A percentile compares a stretch with the other conserved stretches of the same genome.
These are phyloP conservation scores for Pipistrellus nathusii DNA, from an alignment of 2,797 vertebrate genomes.

Conservation along the genomic window DNA sequence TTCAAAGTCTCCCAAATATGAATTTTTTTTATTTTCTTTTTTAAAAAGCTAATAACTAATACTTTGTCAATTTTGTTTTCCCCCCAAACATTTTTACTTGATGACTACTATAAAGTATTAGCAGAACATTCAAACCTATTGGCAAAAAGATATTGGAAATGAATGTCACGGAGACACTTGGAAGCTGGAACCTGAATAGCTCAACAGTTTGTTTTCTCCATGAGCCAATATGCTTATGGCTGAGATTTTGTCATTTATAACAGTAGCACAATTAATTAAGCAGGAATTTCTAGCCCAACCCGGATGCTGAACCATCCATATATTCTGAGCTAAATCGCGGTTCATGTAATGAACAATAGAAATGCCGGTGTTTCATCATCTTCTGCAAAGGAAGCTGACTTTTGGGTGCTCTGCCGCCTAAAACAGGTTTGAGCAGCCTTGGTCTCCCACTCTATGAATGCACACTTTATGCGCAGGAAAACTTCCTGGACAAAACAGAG, in stretches of 20 bases:
- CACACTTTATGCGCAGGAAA: constrained; percentile 55
- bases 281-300: neutral
- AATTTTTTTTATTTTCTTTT: neutral
- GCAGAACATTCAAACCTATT: neutral
- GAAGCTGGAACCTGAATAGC: neutral
- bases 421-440: constrained; percentile 59
- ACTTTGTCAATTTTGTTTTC: neutral
- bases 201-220: neutral
- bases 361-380: neutral
- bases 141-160: neutral
- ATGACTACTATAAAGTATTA: neutral
- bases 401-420: neutral
- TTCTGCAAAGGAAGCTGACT: neutral
- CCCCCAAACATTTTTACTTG: neutral
- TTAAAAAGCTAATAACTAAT: neutral
- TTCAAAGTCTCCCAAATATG: neutral
- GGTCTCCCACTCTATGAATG: neutral
- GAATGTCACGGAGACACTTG: neutral
- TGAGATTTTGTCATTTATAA: constrained; percentile 7
- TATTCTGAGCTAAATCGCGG: neutral
- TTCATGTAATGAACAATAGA: neutral
- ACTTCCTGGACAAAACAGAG: constrained; percentile 59
- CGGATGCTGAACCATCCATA: neutral
- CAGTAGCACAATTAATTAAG: constrained; percentile 42
- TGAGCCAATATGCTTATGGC: neutral